Evolutionary conservation across 2,888 invertebrate genomes (phyloP), one percentile per base, ranked within the genome.

Genomic region (Cataglyphis albicans): DNA sequence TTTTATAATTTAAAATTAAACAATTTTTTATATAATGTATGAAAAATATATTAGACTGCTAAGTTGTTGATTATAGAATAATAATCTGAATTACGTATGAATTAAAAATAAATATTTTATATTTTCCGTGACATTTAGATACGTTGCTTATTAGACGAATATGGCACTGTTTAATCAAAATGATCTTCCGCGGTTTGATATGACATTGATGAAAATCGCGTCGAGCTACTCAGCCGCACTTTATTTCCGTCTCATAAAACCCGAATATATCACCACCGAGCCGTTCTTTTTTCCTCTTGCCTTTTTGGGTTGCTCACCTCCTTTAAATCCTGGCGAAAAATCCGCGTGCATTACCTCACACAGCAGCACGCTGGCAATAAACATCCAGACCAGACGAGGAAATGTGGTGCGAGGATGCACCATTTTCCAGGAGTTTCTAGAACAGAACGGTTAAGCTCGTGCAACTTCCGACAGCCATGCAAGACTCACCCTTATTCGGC

Each of bases 391-490:
- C 80, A 55, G 81, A 75, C 68, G 68, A 67, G 64, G 55, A 44
- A 59, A 61, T 18, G 70, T 48, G 52, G 85, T 63, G 57, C 55
- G 86, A 55, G 78, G 65, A 76, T 73, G 72, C 75, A 81, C 48
- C 74, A 59, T 86, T 85, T 81, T 78, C 52, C 61, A 48, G 67
- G 64, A 75, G 81, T 81, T 89, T 59, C 70, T 38, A 81, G 64
- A 83, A 75, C 68, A 72, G 70, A 84, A 65, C 82, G 81, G 81
- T 85, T 85, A 83, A 72, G 83, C 84, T 81, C 81, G 85, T 84
- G 85, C 76, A 83, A 80, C 83, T 89, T 81, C 68, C 82, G 68
- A 68, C 52, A 70, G 81, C 68, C 76, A 64, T 63, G 81, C 75
- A 55, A 84, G 73, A 74, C 74, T 81, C 84, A 65, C 82, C 81